Evolutionary conservation across 2,888 invertebrate species (phyloP), one percentile per base, ranked within the genome.

Genomic region (Lucinisca nassula): DNA sequence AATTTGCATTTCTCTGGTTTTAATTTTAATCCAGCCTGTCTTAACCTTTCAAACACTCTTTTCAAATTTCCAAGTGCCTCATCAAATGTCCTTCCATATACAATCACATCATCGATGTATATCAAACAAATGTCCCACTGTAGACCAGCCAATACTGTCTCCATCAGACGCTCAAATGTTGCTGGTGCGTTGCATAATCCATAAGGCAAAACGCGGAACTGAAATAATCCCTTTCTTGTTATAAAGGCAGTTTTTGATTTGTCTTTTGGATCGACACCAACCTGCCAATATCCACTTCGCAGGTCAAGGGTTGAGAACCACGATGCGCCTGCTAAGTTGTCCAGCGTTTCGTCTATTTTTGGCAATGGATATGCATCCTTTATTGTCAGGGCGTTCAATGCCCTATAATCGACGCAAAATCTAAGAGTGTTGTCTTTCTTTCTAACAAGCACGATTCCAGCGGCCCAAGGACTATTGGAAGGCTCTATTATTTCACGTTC

Each of bases 31-130:
- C 79, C 79, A 3, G 87, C 85, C 1, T 82, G 58, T 17, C 58
- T 35, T 21, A 90, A 74, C 49, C 84, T 73, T 24, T 88, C 61
- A 35, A 92, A 81, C 24, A 92, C 84, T 51, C 21, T 35, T 27
- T 72, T 51, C 0, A 90, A 32, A 49, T 90, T 75, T 58, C 55
- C 24, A 10, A 91, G 32, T 51, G 90, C 91, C 38, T 79, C 70
- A 2, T 88, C 79, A 76, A 91, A 85, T 21, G 76, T 72, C 6
- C 72, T 40, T 21, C 82, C 79, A 35, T 79, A 89, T 17, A 88
- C 85, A 21, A 91, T 58, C 0, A 91, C 83, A 49, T 91, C 92
- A 78, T 92, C 92, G 21, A 92, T 32, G 76, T 92, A 92, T 10
- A 90, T 74, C 12, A 91, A 76, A 4, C 78, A 58, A 12, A 82